These are phyloP conservation scores for Oligia strigilis DNA, from an alignment of 2,888 invertebrate species.

Conservation along the genomic window DNA sequence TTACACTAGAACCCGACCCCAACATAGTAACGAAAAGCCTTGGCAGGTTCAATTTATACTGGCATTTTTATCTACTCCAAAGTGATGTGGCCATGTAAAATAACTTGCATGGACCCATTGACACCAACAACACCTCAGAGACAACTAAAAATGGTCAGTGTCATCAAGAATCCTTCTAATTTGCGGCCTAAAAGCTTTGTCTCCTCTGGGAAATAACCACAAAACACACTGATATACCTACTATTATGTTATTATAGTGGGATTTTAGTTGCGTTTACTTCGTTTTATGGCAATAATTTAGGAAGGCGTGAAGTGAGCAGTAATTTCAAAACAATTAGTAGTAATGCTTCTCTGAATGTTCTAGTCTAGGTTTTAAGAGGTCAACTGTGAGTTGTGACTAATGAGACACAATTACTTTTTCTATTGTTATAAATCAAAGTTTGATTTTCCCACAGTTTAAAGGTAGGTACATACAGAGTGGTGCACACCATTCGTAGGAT, in stretches of 20 bases:
- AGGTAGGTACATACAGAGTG: no score
- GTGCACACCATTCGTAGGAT: no score
- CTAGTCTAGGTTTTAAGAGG: neutral
- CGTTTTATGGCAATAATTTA: slow-evolving; percentile 52
- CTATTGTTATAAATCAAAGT: no score
- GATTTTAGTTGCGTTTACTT: slow-evolving; percentile 32
- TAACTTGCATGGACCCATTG: slow-evolving; percentile 28
- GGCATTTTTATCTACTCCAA: neutral
- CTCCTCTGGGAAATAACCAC: slow-evolving; percentile 61
- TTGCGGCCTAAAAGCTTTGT: slow-evolving; percentile 62
- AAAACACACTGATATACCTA: slow-evolving; percentile 50
- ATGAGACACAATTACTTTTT: no score
- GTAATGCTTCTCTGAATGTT: slow-evolving; percentile 4
- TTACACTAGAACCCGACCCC: no score
- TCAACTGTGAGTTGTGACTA: no score
- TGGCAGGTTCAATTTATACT: no score
- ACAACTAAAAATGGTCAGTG: slow-evolving; percentile 49
- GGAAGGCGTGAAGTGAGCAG: slow-evolving; percentile 44
- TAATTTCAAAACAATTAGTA: slow-evolving; percentile 25
- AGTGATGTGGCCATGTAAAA: neutral
- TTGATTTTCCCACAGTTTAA: no score
- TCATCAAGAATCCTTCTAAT: slow-evolving; percentile 63
- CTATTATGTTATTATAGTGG: slow-evolving; percentile 12
- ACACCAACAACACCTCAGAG: slow-evolving; percentile 33
- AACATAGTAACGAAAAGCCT: no score